Percentiles rank a stretch among this genome's conserved stretches.
These are phyloP conservation scores for Anabacerthia variegaticeps DNA, from an alignment of 2,797 vertebrate genomes.

Conservation along the genomic window DNA sequence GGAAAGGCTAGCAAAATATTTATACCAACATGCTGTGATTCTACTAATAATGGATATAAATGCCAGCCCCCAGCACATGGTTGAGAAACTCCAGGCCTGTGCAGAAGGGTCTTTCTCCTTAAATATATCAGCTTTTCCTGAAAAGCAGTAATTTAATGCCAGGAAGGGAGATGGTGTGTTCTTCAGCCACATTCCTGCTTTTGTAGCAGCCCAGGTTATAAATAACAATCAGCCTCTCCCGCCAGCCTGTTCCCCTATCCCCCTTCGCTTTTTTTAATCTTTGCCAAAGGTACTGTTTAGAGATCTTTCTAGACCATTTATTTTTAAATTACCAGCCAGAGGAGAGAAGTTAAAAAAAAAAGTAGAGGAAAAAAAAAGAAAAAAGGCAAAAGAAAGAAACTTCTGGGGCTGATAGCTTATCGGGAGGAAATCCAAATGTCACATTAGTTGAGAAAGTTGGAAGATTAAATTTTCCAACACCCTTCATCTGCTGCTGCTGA, in stretches of 20 bases:
- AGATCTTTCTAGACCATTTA: slow-evolving; percentile 84
- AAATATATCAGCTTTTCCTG: not conserved
- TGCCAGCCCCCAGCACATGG: not conserved
- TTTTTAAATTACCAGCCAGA: slow-evolving; percentile 82
- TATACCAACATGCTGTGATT: fast-evolving
- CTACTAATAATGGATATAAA: not conserved
- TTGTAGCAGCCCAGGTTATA: slow-evolving; percentile 53
- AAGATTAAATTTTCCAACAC: slow-evolving; percentile 83
- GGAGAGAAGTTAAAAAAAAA: slow-evolving; percentile 33
- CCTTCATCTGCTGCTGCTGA: slow-evolving; percentile 83
- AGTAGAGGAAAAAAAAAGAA: not conserved
- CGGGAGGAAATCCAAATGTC: slow-evolving; percentile 88
- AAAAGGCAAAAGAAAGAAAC: slow-evolving; percentile 41
- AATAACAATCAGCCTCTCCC: slow-evolving; percentile 60
- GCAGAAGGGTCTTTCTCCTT: not conserved
- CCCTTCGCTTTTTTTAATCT: slow-evolving; percentile 65
- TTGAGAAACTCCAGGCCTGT: not conserved
- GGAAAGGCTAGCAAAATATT: not conserved
- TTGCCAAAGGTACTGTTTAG: slow-evolving; percentile 80
- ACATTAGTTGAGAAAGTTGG: slow-evolving; percentile 82
- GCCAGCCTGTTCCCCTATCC: slow-evolving; percentile 26
- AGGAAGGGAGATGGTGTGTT: not conserved
- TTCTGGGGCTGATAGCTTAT: slow-evolving; percentile 85
- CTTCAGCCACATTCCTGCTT: not conserved
- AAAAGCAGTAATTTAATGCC: not conserved